Evolutionary conservation across 2,888 invertebrate genomes (phyloP), one percentile per base, ranked within the genome.

Genomic region (Eueremaeus valkanovi): DNA sequence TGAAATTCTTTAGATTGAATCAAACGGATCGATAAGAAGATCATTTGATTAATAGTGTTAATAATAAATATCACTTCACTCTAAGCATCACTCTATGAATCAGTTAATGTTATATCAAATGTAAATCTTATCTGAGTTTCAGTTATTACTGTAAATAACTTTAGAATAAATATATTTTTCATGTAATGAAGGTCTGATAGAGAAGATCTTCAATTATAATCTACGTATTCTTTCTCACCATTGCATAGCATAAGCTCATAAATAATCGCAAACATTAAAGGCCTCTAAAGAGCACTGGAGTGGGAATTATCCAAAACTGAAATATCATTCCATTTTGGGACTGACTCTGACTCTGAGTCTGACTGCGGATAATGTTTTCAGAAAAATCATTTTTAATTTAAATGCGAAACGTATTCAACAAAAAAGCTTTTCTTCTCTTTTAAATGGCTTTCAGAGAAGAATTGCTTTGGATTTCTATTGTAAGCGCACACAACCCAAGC

Each of bases 31-130:
- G 49, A 49, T n/a, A 49, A 49, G 49, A 49, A 49, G 16, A 49
- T 49, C 9, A 49, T 49, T 49, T 49, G 49, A 49, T 49, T 49
- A 49, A 49, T 49, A 49, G 49, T 49, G 49, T 49, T 49, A n/a
- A 49, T n/a, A 49, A 49, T 49, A 16, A 49, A 49, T 16, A 49
- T 49, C 49, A 49, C 8, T 6, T 49, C 3, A 49, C 18, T 8
- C 6, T 11, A 49, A 49, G 21, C 18, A 18, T 9, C 5, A 49
- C 3, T 18, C 13, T 42, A 8, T 42, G 13, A 11, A n/a, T n/a
- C n/a, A n/a, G n/a, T n/a, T n/a, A n/a, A 36, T 8, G 36, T 36
- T 5, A 36, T 36, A 36, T 36, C 36, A 36, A 36, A 49, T 49
- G 21, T 11, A 49, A 6, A 9, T n/a, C 16, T 49, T 5, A 49